These are phyloP conservation scores for Bombus soroeensis DNA, from an alignment of 1,140 invertebrate species.

Conservation along the genomic window DNA sequence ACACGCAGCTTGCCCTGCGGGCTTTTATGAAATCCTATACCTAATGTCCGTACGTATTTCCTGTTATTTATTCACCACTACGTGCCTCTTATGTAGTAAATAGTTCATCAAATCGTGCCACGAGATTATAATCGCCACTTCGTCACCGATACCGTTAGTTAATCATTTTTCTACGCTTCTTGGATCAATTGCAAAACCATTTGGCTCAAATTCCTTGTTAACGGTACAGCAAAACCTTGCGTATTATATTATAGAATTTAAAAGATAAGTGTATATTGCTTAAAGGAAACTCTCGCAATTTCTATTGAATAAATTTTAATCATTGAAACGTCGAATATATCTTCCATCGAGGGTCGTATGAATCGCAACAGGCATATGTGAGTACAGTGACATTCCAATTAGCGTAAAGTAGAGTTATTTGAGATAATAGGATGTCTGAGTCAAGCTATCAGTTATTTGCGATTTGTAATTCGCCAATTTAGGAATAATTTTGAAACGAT, in stretches of 20 bases:
- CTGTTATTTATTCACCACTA: neutral
- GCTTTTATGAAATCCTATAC: conserved; percentile 11
- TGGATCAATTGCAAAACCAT: neutral
- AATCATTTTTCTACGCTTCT: conserved; percentile 7
- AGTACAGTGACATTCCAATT: too few relatives aligned
- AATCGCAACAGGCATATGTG: too few relatives aligned
- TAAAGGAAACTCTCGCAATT: neutral
- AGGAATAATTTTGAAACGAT: too few relatives aligned
- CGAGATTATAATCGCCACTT: neutral
- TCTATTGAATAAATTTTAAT: neutral
- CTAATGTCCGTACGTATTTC: neutral
- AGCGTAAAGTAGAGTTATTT: too few relatives aligned
- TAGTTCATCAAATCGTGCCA: neutral
- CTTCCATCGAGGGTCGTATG: too few relatives aligned
- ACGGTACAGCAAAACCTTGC: neutral
- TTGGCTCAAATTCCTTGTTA: neutral
- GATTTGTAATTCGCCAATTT: too few relatives aligned
- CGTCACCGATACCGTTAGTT: neutral
- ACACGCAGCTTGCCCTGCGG: conserved; percentile 8
- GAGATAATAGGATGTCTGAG: too few relatives aligned
- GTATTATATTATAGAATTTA: neutral
- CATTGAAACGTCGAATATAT: neutral
- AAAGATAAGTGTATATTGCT: neutral
- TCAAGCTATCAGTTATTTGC: too few relatives aligned
- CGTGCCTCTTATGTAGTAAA: neutral